Base-by-base conservation (phyloP, 2,797 vertebrate genomes). In the Echeneis naucrates region DNA sequence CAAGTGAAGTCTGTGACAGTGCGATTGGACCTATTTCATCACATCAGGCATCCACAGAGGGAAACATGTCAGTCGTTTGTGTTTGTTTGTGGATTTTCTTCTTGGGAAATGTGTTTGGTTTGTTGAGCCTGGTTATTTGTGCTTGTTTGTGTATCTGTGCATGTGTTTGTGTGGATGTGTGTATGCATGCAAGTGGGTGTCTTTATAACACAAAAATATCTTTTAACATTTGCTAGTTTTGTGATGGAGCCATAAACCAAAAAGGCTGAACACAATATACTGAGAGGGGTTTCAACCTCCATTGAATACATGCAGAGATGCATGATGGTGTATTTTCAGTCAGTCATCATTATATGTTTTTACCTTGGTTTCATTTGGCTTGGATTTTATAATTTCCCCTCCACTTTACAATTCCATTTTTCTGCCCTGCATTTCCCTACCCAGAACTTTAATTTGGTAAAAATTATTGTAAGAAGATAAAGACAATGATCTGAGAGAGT, bases 11-110 rank as follows among this genome's bases (percentile, higher is more conserved):
- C 44, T 44, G 58, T 63, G 77, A 63, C 65, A 30, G 59, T 56
- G 70, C 72, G 56, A 64, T 63, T 55, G 75, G 64, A 57, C 58
- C 42, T 23, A 33, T 71, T 83, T 85, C 56, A 68, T 79, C 74
- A 64, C 63, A 23, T 76, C 63, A 80, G 61, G 67, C 32, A n/a
- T 72, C 65, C 74, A 37, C 72, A 12, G 72, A 81, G 66, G 73
- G 65, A 87, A 68, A 81, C 57, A 26, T 53, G 81, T 75, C 87
- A 81, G 59, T 58, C 87, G 81, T 77, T 68, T 70, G 63, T 84
- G 82, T 90, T 75, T 86, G 80, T 76, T 86, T 67, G 72, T 75
- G 82, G 83, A 84, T 88, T 84, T 85, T 33, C 63, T 73, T 84
- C 71, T 69, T 16, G 57, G 48, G 47, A 83, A 83, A 71, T 44